Evolutionary conservation across 2,797 vertebrate genomes (phyloP), one percentile per base, ranked within the genome.

Genomic region (Eulemur albifrons): DNA sequence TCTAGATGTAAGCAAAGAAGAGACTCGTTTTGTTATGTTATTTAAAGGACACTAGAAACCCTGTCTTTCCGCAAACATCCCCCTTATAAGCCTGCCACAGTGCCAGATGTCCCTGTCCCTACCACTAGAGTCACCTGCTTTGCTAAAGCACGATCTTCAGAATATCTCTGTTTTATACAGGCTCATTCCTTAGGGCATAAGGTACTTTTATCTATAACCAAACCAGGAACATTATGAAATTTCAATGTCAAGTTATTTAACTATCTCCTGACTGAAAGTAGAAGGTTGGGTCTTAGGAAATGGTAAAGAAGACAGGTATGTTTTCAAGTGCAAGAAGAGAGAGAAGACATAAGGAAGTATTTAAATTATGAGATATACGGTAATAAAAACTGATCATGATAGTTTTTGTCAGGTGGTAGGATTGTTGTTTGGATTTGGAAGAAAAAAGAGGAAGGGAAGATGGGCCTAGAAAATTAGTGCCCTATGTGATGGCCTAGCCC

Each of bases 241-340:
- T 77, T 92, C 52, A 83, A 43, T 76, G 23, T 76, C n/a, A 83
- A 25, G 30, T 76, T 50, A 82, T 86, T 88, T 94, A 88, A 43
- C 54, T 82, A 23, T 30, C 11, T 77, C 63, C 69, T 77, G 40
- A 12, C 38, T 65, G 38, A 75, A 12, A 50, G 2, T 61, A 57
- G 15, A 77, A 77, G 21, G 54, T 65, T 70, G 79, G 63, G 4
- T 80, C 40, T 94, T 75, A 18, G 35, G 30, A 11, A 67, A 97
- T 84, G 38, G 11, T 20, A 94, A 85, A 48, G 35, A 92, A 75
- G 18, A 82, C 17, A 65, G 10, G 5, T 48, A n/a, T 67, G 18
- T 59, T 84, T 84, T 87, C 21, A 63, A 40, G 6, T 59, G 5
- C 21, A 45, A 80, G 7, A 57, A 72, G 8, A 77, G 7, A 88